Evolutionary conservation across 23 tunicate species (phyloP), one percentile per base, ranked within the genome.

Genomic region (Aplidium turbinatum): DNA sequence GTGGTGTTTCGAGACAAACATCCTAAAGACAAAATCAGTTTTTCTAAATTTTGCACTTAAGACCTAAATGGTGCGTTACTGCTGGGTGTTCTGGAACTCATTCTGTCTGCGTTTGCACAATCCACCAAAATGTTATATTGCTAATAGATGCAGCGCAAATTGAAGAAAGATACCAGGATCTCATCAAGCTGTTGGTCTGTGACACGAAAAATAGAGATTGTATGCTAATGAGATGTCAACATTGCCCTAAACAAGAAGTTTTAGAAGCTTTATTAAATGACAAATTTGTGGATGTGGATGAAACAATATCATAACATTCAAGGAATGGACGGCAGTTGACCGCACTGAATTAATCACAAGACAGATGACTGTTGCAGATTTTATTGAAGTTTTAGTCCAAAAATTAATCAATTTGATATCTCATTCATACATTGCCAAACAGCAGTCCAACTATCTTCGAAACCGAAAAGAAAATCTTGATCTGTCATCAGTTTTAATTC

Each of bases 1-100:
- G n/a, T n/a, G n/a, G n/a, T n/a, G n/a, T n/a, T n/a, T n/a, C n/a
- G n/a, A n/a, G n/a, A n/a, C n/a, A n/a, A n/a, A n/a, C n/a, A n/a
- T n/a, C n/a, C n/a, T n/a, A n/a, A n/a, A n/a, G n/a, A n/a, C n/a
- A n/a, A n/a, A n/a, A n/a, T n/a, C n/a, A n/a, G n/a, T n/a, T n/a
- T n/a, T n/a, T n/a, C n/a, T n/a, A n/a, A n/a, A n/a, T n/a, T n/a
- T n/a, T n/a, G n/a, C n/a, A n/a, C n/a, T 29, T 60, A 20, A 36
- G 7, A 28, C n/a, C 68, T 6, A 60, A 60, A 60, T 60, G 68
- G 38, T 60, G n/a, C 31, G 68, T 60, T 60, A 60, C 36, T 60
- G 68, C 68, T 60, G 35, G 68, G n/a, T 60, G 68, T 20, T 60
- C 68, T 60, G 68, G 68, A 60, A 60, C 68, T 28, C 68, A 60